Evolutionary conservation across 2,888 invertebrate species (phyloP).

Genomic region (Frankliniella fusca): DNA sequence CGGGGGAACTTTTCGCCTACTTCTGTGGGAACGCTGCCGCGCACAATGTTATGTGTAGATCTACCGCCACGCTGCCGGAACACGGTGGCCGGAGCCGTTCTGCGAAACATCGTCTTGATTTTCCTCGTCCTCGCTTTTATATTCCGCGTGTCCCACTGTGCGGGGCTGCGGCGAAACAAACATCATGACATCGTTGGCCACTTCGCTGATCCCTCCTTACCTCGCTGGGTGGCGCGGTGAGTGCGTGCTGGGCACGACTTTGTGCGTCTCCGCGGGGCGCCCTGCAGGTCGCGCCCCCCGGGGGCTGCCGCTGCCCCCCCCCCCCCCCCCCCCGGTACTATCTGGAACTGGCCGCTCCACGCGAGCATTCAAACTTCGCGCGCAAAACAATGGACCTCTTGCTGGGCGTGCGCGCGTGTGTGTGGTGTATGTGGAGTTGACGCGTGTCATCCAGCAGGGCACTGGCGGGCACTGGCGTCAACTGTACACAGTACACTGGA

Average conservation of each 20-base stretch:
- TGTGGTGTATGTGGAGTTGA: background rate
- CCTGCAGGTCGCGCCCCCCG: background rate
- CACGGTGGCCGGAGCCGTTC: background rate
- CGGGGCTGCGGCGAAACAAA: background rate
- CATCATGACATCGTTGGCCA: background rate
- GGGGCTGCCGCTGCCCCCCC: background rate
- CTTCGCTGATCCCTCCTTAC: background rate
- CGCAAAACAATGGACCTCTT: background rate
- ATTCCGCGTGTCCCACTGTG: background rate
- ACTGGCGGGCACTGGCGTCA: no score
- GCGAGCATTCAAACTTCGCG: background rate
- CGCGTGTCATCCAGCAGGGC: no score
- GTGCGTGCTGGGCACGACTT: background rate
- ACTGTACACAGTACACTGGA: no score
- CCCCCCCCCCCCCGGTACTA: background rate
- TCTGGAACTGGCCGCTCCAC: background rate
- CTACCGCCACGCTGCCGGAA: conserved; percentile 10
- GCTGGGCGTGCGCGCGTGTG: background rate
- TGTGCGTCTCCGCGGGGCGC: background rate
- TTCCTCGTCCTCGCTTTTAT: background rate
- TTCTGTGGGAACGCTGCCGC: no score
- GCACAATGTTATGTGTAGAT: background rate
- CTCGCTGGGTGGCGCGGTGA: conserved; percentile 1
- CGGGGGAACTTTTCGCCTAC: no score
- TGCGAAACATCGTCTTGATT: background rate